Conservation (phyloP, 1,140 invertebrate genomes). For the Aporrectodea caliginosa region DNA sequence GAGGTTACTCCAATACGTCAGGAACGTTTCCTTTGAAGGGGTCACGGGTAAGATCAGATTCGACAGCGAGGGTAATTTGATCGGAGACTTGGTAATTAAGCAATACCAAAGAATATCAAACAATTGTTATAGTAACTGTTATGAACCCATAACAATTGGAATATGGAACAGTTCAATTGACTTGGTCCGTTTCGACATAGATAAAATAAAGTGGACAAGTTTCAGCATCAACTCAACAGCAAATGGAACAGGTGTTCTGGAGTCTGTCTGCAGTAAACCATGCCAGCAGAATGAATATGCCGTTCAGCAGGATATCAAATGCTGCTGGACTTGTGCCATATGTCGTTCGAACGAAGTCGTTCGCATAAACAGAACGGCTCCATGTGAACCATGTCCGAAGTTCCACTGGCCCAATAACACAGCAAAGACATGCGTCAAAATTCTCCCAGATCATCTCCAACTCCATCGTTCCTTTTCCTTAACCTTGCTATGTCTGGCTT, state of each 20-base stretch:
- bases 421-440: background rate
- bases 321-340: background rate
- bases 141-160: background rate
- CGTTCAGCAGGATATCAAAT: background rate
- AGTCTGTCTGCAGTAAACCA: background rate
- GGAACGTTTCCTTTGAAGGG: conserved; percentile 18
- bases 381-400: background rate
- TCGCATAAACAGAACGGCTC: background rate
- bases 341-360: background rate
- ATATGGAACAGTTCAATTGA: background rate
- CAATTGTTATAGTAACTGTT: background rate
- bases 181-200: background rate
- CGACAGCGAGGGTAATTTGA: conserved; percentile 8
- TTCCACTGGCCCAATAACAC: background rate
- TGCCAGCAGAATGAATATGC: background rate
- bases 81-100: conserved; percentile 6
- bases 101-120: conserved; percentile 5
- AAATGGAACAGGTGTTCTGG: background rate
- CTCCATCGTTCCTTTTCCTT: no score
- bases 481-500: no score
- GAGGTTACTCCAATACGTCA: no score
- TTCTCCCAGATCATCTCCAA: background rate
- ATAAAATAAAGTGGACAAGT: background rate
- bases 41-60: background rate
- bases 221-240: background rate